phyloP scores from a whole-genome alignment of 1,140 invertebrate genomes.

The Bombus difficillimus region DNA sequence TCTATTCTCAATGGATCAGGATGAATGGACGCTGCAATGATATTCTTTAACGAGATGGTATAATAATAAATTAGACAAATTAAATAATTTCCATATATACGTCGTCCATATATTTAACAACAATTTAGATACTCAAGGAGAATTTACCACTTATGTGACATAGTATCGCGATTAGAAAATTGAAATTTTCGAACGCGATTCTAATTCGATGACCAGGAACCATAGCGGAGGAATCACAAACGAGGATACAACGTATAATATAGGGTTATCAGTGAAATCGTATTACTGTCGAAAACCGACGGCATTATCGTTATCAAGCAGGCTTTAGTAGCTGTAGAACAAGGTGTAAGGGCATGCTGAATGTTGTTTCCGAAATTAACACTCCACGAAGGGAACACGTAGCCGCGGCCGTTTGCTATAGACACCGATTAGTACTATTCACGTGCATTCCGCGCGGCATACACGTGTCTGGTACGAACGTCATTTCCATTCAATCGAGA shows the following conservation, averaged over 20 bases:
- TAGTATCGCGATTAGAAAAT: too few relatives aligned
- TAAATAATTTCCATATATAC: too few relatives aligned
- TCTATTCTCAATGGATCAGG: too few relatives aligned
- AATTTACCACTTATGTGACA: too few relatives aligned
- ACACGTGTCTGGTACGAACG: constrained; percentile 73
- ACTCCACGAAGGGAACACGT: constrained; percentile 57
- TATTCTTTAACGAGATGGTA: too few relatives aligned
- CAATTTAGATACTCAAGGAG: too few relatives aligned
- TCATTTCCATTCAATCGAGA: constrained; percentile 77
- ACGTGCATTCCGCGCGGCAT: constrained; percentile 67
- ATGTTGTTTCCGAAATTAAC: constrained; percentile 72
- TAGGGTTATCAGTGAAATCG: neutral
- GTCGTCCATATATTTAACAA: too few relatives aligned
- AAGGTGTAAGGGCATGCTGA: constrained; percentile 67
- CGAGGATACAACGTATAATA: neutral
- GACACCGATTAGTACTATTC: constrained; percentile 76
- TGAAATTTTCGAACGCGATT: neutral
- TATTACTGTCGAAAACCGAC: constrained; percentile 49
- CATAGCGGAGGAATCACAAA: neutral
- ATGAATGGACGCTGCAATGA: too few relatives aligned
- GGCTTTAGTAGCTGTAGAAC: constrained; percentile 52
- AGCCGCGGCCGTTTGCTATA: constrained; percentile 62
- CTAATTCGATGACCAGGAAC: neutral
- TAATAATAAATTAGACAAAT: too few relatives aligned
- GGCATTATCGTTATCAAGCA: constrained; percentile 62